A percentile compares a stretch with the other conserved stretches of the same genome.
These are phyloP conservation scores for Mythimna ferrago DNA, from an alignment of 2,888 invertebrate genomes.

Conservation along the genomic window DNA sequence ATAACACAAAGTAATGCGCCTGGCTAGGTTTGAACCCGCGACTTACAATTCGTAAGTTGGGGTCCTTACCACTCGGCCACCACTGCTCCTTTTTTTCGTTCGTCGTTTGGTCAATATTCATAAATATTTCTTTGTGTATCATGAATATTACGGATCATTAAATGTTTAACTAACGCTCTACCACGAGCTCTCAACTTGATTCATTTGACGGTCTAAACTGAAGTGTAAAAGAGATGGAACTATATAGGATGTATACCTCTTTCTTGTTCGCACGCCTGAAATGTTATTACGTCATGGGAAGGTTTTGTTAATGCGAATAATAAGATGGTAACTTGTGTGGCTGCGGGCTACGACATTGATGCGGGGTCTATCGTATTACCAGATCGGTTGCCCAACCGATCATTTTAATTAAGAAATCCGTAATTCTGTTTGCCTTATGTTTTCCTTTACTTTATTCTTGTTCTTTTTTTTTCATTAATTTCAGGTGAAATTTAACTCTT, in stretches of 20 bases:
- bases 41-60: too few relatives aligned
- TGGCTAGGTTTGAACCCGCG: too few relatives aligned
- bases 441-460: not conserved
- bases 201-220: too few relatives aligned
- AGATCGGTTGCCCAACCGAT: conserved; percentile 28
- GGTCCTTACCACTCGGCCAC: too few relatives aligned
- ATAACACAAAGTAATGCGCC: too few relatives aligned
- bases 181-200: too few relatives aligned
- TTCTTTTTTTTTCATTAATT: not conserved
- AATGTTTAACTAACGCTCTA: conserved; percentile 6
- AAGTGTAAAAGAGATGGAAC: too few relatives aligned
- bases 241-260: too few relatives aligned
- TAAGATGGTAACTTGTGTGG: conserved; percentile 45
- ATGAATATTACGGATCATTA: conserved; percentile 54
- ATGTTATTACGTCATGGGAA: conserved; percentile 56
- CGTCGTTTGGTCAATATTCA: too few relatives aligned
- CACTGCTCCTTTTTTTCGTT: too few relatives aligned
- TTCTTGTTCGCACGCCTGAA: too few relatives aligned
- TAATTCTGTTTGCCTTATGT: conserved; percentile 21
- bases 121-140: conserved; percentile 39
- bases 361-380: conserved; percentile 29
- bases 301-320: conserved; percentile 17
- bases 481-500: not conserved
- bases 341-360: conserved; percentile 34
- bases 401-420: conserved; percentile 43